Evolutionary conservation across 2,888 invertebrate species (phyloP), one percentile per base, ranked within the genome.

Genomic region (Allygus modestus): DNA sequence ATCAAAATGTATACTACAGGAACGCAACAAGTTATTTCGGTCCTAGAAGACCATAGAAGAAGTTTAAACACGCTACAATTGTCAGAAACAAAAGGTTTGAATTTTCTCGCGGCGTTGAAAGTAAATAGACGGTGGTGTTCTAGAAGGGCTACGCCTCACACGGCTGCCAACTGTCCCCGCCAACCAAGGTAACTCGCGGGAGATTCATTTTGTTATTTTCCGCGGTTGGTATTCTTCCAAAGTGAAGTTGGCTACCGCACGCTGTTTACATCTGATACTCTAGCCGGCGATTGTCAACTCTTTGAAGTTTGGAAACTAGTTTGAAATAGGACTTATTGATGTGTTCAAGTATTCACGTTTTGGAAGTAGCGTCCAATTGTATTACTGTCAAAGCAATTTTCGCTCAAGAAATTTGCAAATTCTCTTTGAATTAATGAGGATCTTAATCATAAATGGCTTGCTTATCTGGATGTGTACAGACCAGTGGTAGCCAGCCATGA

Each of bases 131-230:
- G 65, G 65, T 65, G 65, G 31, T 65, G 65, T 65, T 65, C 65
- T 65, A 65, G 65, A 28, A 31, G 28, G n/a, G 46, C 46, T 12
- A 46, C n/a, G 46, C 9, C 51, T 51, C 58, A 4, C 58, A 65
- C 1, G 17, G 65, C 31, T 31, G 65, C 65, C 65, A 65, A 65
- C 65, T 0, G 15, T 23, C 12, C 23, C 51, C n/a, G 51, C 58
- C 58, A 58, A 58, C 23, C 58, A 4, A 7, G 51, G 15, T n/a
- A 51, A 51, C 51, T n/a, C 58, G 58, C 58, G 28, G 17, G 65
- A 65, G 65, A 65, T 65, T 15, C 28, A 65, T 65, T 65, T 65
- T 65, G 65, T 65, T 65, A 65, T 65, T 65, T 65, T 65, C 65
- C 65, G 28, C 65, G 31, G 65, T 65, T 65, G 65, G 65, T 65